These are phyloP conservation scores for Acridotheres tristis DNA, from an alignment of 2,797 vertebrate species.

Conservation along the genomic window DNA sequence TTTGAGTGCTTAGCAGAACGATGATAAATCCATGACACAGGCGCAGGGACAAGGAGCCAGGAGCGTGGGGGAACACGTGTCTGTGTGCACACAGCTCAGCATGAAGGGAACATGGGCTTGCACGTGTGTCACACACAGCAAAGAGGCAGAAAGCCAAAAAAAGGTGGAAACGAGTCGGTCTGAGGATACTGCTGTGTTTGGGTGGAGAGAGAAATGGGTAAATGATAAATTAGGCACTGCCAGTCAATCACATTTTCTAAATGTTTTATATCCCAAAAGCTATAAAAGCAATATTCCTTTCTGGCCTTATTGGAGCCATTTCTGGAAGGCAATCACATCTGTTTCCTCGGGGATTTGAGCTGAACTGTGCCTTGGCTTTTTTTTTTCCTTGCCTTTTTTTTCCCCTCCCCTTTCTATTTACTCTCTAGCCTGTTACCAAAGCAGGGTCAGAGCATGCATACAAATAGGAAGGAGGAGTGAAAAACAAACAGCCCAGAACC, in stretches of 20 bases:
- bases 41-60: slow-evolving; percentile 52
- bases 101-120: background rate
- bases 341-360: slow-evolving; percentile 74
- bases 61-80: background rate
- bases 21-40: slow-evolving; percentile 73
- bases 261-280: slow-evolving; percentile 81
- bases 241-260: slow-evolving; percentile 78
- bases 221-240: slow-evolving; percentile 76
- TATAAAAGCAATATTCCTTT: slow-evolving; percentile 82
- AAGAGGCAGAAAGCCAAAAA: background rate
- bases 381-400: background rate
- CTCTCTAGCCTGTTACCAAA: slow-evolving; percentile 64
- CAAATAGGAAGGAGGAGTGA: slow-evolving; percentile 55
- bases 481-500: slow-evolving; percentile 2
- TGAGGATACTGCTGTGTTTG: background rate
- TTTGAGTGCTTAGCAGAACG: slow-evolving; percentile 68
- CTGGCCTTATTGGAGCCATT: slow-evolving; percentile 78
- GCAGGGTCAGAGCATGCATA: slow-evolving; percentile 69
- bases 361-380: slow-evolving; percentile 61
- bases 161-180: rapidly evolving
- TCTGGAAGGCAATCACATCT: slow-evolving; percentile 78
- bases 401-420: slow-evolving; percentile 67
- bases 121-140: background rate
- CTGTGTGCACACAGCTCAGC: background rate
- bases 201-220: slow-evolving; percentile 40